A percentile compares a stretch with the other conserved stretches of the same genome.
These are phyloP conservation scores for Leptopilina drosophilae DNA, from an alignment of 2,888 invertebrate species.

Conservation along the genomic window DNA sequence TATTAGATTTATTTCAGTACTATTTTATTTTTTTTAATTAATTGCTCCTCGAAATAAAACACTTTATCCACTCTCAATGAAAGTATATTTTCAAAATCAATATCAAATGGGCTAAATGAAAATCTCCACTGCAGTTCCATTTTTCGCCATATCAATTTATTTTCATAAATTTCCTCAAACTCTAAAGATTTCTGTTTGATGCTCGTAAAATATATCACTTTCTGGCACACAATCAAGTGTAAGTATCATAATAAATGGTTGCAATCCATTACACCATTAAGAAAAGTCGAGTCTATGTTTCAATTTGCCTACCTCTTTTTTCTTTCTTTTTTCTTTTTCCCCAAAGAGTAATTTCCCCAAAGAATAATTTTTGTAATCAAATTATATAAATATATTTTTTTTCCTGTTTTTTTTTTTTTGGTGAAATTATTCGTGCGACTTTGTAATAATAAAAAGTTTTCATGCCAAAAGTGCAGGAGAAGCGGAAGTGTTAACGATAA, in stretches of 20 bases:
- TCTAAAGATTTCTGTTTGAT: neutral
- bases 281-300: neutral
- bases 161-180: neutral
- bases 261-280: neutral
- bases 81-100: no score
- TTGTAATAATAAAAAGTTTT: neutral
- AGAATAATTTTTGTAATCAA: slow-evolving; percentile 43
- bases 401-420: neutral
- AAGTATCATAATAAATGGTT: neutral
- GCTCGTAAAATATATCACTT: neutral
- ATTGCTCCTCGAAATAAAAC: no score
- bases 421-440: neutral
- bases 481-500: slow-evolving; percentile 50
- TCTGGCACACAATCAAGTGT: slow-evolving; percentile 20
- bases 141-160: neutral
- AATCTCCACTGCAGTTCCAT: no score
- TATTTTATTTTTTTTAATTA: no score
- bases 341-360: slow-evolving; percentile 45
- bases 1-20: no score
- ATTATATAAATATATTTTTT: slow-evolving; percentile 41
- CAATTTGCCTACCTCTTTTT: no score
- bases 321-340: slow-evolving; percentile 43
- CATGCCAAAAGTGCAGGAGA: slow-evolving; percentile 49
- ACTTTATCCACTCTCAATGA: no score
- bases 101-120: no score